Base-by-base conservation (phyloP, 2,797 vertebrate species). In the Sphaeramia orbicularis region DNA sequence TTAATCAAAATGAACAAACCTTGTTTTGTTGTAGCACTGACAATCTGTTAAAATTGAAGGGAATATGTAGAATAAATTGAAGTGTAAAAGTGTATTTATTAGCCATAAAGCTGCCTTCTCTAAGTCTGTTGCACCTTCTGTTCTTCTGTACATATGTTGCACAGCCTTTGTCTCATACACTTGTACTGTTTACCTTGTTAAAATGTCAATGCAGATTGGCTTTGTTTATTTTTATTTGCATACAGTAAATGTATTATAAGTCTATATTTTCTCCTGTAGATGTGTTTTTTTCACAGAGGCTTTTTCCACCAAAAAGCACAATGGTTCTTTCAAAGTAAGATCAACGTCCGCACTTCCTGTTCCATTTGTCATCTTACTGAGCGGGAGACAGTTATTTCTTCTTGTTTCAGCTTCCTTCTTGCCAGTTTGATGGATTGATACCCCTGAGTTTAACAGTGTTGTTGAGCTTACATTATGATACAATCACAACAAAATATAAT, bases 171-270 rank as follows among this genome's bases (percentile, higher is more conserved):
- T 49, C 49, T 57, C 42, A 24, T 24, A 19, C 43, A 10, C 14
- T 51, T 59, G 47, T 56, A 43, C 49, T 47, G 32, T 41, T 69
- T 12, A 58, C 18, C n/a, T 35, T 55, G 19, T 30, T 30, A 27
- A 68, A 30, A 45, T 40, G 24, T 69, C 14, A 4, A 5, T 59
- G 41, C 10, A 45, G 52, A 30, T 51, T 70, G 47, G 51, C 56
- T 57, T 67, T 63, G 57, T 72, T 72, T 14, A 51, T 58, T 16
- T 42, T 73, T 66, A 57, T 71, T 75, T 78, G 68, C 72, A 69
- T 19, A 47, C 61, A 87, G 53, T 87, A 84, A 83, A 91, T 55
- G 40, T 76, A 50, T 19, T 65, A 58, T 68, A 15, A 66, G 65
- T 65, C 19, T 42, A 0, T 15, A 40, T 38, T 42, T 2, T 77